These are phyloP conservation scores for Pelodiscus sinensis DNA, from an alignment of 2,113 vertebrate species.

Conservation along the genomic window DNA sequence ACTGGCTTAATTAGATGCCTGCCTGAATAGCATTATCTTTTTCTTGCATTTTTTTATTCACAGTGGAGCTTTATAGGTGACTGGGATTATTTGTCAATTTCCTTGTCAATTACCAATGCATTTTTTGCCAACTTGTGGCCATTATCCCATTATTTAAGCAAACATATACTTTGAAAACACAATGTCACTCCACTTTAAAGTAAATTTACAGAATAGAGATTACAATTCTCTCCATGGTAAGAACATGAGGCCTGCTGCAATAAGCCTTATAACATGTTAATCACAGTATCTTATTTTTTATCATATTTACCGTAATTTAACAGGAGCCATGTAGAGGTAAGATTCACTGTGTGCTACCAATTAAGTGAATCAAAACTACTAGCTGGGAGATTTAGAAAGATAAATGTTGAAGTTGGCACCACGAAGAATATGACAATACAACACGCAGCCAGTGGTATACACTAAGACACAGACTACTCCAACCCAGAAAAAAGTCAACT, in stretches of 20 bases:
- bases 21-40: neutral
- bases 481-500: conserved; percentile 21
- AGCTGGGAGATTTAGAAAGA: conserved; percentile 68
- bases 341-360: conserved; percentile 67
- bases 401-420: conserved; percentile 69
- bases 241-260: neutral
- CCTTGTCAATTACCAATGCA: neutral
- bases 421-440: conserved; percentile 23
- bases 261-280: neutral
- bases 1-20: neutral
- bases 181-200: neutral
- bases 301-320: conserved; percentile 73
- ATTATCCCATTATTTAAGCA: neutral
- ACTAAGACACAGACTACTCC: conserved; percentile 26
- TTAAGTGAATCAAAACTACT: conserved; percentile 73
- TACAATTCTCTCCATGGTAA: neutral
- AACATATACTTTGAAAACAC: neutral
- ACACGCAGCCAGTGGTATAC: conserved; percentile 24
- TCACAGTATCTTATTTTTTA: conserved; percentile 63
- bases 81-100: rapidly evolving
- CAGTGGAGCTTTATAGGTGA: neutral
- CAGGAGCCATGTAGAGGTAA: conserved; percentile 65
- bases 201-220: neutral
- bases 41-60: neutral
- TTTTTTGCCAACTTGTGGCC: neutral